Evolutionary conservation across 2,888 invertebrate genomes (phyloP).

Genomic region (Melitaea athalia): DNA sequence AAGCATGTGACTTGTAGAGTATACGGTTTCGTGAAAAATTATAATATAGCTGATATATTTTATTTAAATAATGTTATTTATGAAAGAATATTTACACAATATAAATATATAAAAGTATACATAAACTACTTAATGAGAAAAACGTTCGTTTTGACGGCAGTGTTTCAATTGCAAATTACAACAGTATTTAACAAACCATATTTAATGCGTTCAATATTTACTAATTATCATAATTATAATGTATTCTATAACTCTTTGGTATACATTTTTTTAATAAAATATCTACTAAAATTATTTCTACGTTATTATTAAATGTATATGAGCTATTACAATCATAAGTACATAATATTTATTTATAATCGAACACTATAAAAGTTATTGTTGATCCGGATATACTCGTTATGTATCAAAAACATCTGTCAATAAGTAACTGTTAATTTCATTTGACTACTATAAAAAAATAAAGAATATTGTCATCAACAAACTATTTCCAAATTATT

Average conservation of each 20-base stretch:
- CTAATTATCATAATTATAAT: conserved; percentile 39
- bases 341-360: conserved; percentile 15
- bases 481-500: not conserved
- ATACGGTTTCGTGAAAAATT: conserved; percentile 20
- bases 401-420: conserved; percentile 8
- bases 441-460: conserved; percentile 7
- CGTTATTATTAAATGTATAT: conserved; percentile 33
- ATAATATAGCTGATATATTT: conserved; percentile 13
- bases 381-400: not conserved
- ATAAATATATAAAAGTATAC: conserved; percentile 46
- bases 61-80: conserved; percentile 11
- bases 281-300: conserved; percentile 40
- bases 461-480: conserved; percentile 4
- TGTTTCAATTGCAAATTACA: conserved; percentile 45
- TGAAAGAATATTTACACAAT: conserved; percentile 40
- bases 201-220: conserved; percentile 33
- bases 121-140: conserved; percentile 34
- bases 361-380: conserved; percentile 11
- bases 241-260: conserved; percentile 60
- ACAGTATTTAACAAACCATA: conserved; percentile 35
- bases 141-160: conserved; percentile 58
- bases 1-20: conserved; percentile 33
- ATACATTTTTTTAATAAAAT: conserved; percentile 55
- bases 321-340: conserved; percentile 36
- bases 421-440: conserved; percentile 5